Conservation (phyloP, 92 coral and sea anemone species). For the Palythoa grandis region DNA sequence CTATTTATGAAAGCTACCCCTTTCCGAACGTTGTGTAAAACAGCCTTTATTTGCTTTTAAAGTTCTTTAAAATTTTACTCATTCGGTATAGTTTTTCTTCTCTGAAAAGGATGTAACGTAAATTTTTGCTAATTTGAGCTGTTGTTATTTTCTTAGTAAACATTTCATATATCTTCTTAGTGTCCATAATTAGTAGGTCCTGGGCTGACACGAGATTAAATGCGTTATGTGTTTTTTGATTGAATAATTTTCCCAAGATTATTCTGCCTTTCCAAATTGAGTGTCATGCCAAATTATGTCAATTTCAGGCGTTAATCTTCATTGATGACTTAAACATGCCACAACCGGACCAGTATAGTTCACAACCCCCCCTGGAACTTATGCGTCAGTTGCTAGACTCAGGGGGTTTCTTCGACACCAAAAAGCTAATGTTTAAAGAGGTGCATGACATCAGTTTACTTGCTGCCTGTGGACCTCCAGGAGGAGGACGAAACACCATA, state of each 20-base stretch:
- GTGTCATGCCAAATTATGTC: background rate
- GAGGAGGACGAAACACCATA: conserved; percentile 88
- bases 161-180: background rate
- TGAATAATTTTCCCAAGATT: background rate
- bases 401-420: conserved; percentile 94
- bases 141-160: background rate
- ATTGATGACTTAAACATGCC: conserved; percentile 99
- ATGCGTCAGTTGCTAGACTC: conserved; percentile 90
- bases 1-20: no score
- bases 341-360: conserved; percentile 85
- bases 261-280: background rate
- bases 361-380: conserved; percentile 95
- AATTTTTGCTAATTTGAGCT: background rate
- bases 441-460: conserved; percentile 87
- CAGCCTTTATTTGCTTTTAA: no score
- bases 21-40: no score
- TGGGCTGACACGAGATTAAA: background rate
- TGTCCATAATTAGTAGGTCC: background rate
- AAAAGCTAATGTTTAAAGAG: conserved; percentile 84
- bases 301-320: conserved; percentile 73
- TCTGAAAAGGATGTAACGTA: background rate
- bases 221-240: background rate
- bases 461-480: conserved; percentile 97
- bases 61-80: no score
- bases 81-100: no score